These are phyloP conservation scores for Choristoneura fumiferana DNA, from an alignment of 1,140 invertebrate genomes.

Conservation along the genomic window DNA sequence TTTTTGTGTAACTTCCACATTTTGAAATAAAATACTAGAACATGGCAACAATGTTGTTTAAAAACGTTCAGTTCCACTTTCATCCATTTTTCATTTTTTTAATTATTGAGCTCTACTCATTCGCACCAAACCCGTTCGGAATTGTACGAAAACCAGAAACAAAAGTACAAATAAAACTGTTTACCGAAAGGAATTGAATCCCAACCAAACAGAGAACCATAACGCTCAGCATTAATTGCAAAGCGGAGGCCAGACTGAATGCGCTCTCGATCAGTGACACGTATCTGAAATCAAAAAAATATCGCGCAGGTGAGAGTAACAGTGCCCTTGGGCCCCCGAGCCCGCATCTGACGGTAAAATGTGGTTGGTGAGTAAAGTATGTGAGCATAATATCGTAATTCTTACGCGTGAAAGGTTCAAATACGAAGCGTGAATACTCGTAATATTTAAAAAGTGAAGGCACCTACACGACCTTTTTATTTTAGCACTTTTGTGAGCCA, in stretches of 20 bases:
- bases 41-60: too few relatives aligned
- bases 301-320: neutral
- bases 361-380: neutral
- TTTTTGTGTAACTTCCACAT: too few relatives aligned
- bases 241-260: constrained; percentile 70
- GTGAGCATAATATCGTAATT: neutral
- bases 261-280: constrained; percentile 69
- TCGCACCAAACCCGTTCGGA: too few relatives aligned
- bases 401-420: neutral
- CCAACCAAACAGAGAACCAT: constrained; percentile 73
- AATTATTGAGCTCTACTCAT: too few relatives aligned
- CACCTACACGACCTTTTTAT: too few relatives aligned
- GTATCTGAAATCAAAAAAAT: constrained; percentile 54
- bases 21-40: too few relatives aligned
- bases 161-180: neutral
- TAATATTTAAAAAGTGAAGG: neutral
- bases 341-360: neutral
- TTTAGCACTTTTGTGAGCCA: too few relatives aligned
- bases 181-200: constrained; percentile 70
- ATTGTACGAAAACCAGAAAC: too few relatives aligned
- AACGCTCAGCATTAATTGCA: constrained; percentile 73
- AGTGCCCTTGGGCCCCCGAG: neutral
- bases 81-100: too few relatives aligned
- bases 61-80: too few relatives aligned
- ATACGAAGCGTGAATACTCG: neutral